Evolutionary conservation across 2,888 invertebrate genomes (phyloP), one percentile per base, ranked within the genome.

Genomic region (Automeris io): DNA sequence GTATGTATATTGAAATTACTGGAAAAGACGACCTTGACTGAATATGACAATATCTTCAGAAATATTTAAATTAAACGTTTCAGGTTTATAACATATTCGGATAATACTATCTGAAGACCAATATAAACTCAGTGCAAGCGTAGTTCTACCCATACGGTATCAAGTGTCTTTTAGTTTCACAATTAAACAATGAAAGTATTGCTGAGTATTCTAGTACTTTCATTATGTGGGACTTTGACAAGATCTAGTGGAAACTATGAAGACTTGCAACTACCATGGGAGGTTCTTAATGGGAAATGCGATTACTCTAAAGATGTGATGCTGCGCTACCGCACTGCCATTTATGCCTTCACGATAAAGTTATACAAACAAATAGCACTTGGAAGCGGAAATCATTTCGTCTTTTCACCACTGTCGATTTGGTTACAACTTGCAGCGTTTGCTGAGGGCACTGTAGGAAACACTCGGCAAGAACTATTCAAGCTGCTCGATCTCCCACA

Each of bases 371-470:
- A 16, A 2, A 22, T 31, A 1, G 31, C 37, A 8, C 12, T 22
- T 18, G 22, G 19, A 22, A 37, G 29, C 22, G 21, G 21, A 4
- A 29, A 22, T 29, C 46, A 53, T 22, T 54, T 54, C n/a, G 46
- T 45, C 1, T 42, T 37, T 29, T 53, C 58, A 0, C 51, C 56
- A 0, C 40, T 37, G 9, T 51, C 56, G 3, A 23, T 47, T 5
- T 59, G 58, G 54, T 21, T 56, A 9, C 43, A 43, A 1, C 43
- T 54, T 0, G 51, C 50, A 1, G 56, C 49, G 1, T 35, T 58
- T 11, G 50, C 51, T 2, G 58, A 58, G 47, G 58, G 58, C 16
- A 35, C 50, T 2, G 48, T 43, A 3, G 35, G 42, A 1, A 31
- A 21, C 13, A 45, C 50, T 5, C 46, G 42, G 3, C 9, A 37